Conservation (phyloP, 2,888 invertebrate species). For the Apotomis capreana region DNA sequence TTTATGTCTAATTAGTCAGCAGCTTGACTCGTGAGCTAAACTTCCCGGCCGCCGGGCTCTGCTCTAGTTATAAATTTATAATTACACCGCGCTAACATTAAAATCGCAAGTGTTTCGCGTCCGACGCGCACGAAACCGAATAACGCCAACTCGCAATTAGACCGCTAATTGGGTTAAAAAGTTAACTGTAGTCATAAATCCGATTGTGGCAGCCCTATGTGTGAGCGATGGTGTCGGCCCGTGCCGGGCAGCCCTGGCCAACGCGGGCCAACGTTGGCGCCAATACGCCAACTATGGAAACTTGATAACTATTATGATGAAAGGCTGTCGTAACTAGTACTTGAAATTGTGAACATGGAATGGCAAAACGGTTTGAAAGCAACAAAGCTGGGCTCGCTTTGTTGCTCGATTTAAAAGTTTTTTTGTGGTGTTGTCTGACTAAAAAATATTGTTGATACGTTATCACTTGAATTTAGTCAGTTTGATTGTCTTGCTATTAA, state of each 20-base stretch:
- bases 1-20: too few species aligned
- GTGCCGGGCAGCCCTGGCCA: slow-evolving; percentile 15
- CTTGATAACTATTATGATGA: slow-evolving; percentile 18
- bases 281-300: slow-evolving; percentile 5
- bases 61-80: not conserved
- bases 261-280: not conserved
- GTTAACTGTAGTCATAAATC: slow-evolving; percentile 16
- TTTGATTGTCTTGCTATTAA: too few species aligned
- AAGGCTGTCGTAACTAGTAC: slow-evolving; percentile 3
- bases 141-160: slow-evolving; percentile 12
- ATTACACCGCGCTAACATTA: not conserved
- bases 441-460: not conserved
- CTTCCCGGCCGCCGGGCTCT: not conserved
- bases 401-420: not conserved
- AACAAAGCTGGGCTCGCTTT: not conserved
- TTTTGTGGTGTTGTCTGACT: not conserved
- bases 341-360: slow-evolving; percentile 12
- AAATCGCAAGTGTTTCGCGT: slow-evolving; percentile 27
- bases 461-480: too few species aligned
- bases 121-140: slow-evolving; percentile 19
- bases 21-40: not conserved
- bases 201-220: slow-evolving; percentile 16
- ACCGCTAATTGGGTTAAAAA: slow-evolving; percentile 28
- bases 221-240: slow-evolving; percentile 34
- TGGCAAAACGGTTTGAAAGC: not conserved